These are phyloP conservation scores for Octonoba sinensis DNA, from an alignment of 2,888 invertebrate species.

Conservation along the genomic window DNA sequence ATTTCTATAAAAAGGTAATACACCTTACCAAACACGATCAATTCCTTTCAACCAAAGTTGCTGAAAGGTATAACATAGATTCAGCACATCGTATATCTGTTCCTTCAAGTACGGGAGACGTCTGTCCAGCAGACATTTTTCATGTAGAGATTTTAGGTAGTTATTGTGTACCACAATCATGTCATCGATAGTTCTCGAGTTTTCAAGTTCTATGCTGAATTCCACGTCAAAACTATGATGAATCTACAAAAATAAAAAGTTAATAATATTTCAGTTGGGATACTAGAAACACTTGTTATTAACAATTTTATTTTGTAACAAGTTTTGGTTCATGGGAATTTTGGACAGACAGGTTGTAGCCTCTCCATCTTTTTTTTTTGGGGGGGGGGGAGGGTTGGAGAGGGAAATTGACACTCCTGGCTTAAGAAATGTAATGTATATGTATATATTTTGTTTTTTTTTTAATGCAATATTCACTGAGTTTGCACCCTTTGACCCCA, in stretches of 20 bases:
- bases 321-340: no score
- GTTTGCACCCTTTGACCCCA: no score
- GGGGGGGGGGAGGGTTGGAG: no score
- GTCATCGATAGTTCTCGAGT: slow-evolving; percentile 36
- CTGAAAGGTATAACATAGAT: slow-evolving; percentile 46
- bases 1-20: not conserved
- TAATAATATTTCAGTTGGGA: not conserved
- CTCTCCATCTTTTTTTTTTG: no score
- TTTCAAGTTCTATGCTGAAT: slow-evolving; percentile 24
- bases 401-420: no score
- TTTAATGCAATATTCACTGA: no score
- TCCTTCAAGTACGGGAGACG: slow-evolving; percentile 32
- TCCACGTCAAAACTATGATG: slow-evolving; percentile 42
- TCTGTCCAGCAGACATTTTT: slow-evolving; percentile 36
- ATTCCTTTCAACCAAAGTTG: slow-evolving; percentile 40
- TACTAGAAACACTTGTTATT: not conserved
- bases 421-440: no score
- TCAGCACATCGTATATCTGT: slow-evolving; percentile 42
- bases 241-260: slow-evolving; percentile 21
- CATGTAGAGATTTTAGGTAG: slow-evolving; percentile 37
- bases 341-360: no score
- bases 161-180: slow-evolving; percentile 26
- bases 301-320: not conserved
- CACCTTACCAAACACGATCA: slow-evolving; percentile 23
- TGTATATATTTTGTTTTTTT: no score